A percentile compares a stretch with the other conserved stretches of the same genome.
Conservation (phyloP, 2,888 invertebrate species). For the Xylocampa areola region DNA sequence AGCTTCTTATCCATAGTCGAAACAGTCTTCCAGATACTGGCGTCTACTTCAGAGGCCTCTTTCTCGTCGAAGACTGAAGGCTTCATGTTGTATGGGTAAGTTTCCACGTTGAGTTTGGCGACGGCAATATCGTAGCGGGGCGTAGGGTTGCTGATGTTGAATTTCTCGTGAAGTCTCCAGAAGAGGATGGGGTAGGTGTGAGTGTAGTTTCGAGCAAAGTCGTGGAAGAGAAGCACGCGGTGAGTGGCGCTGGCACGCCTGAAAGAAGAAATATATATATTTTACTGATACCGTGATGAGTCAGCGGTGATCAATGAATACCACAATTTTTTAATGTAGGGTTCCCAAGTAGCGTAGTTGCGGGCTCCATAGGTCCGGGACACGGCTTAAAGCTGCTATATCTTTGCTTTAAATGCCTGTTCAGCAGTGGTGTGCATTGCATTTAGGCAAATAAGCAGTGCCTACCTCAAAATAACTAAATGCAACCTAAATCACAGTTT, state of each 20-base stretch:
- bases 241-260: constrained; percentile 68
- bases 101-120: constrained; percentile 74
- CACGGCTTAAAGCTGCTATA: too few relatives aligned
- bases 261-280: constrained; percentile 2
- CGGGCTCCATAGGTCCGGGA: too few relatives aligned
- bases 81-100: constrained; percentile 62
- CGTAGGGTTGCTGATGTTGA: constrained; percentile 60
- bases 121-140: constrained; percentile 79
- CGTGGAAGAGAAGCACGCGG: constrained; percentile 74
- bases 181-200: constrained; percentile 76
- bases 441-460: too few relatives aligned
- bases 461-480: too few relatives aligned
- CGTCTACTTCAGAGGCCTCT: constrained; percentile 53
- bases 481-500: too few relatives aligned
- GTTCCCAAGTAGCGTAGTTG: too few relatives aligned
- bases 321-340: too few relatives aligned
- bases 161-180: constrained; percentile 80
- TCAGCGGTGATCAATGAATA: neutral
- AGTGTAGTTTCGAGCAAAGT: constrained; percentile 72
- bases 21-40: constrained; percentile 81
- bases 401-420: too few relatives aligned
- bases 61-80: constrained; percentile 70
- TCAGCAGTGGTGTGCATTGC: too few relatives aligned
- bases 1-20: constrained; percentile 78
- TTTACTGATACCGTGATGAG: neutral